phyloP scores from a whole-genome alignment of 2,888 invertebrate genomes.

The Drosophila anomalata region DNA sequence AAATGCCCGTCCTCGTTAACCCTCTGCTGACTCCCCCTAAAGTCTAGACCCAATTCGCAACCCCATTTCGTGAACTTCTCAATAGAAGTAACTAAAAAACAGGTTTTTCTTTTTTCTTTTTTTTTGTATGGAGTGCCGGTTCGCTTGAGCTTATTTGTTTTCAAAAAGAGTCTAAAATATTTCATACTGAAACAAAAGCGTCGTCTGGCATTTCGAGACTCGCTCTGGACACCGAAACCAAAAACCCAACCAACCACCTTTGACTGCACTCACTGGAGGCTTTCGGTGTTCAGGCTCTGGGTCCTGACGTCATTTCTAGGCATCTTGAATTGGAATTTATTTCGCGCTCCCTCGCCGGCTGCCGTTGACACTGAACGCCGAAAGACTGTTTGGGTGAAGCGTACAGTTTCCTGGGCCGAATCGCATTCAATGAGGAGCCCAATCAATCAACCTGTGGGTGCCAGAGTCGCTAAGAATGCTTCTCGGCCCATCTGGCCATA shows the following conservation, averaged over 20 bases:
- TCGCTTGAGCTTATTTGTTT: constrained; percentile 18
- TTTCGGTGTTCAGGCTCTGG: constrained; percentile 17
- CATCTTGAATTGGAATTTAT: constrained; percentile 10
- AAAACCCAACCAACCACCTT: constrained; percentile 40
- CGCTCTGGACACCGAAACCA: constrained; percentile 18
- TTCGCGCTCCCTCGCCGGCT: constrained; percentile 5
- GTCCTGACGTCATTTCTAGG: constrained; percentile 59
- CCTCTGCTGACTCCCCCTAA: constrained; percentile 3
- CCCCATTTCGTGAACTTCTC: constrained; percentile 18
- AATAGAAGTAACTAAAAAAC: constrained; percentile 39
- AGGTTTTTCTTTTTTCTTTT: constrained; percentile 40
- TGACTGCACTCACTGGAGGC: constrained; percentile 27
- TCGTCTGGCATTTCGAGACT: constrained; percentile 49
- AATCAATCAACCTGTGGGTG: constrained; percentile 54
- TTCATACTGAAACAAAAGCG: constrained; percentile 47
- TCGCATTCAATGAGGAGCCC: constrained; percentile 56
- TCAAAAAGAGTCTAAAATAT: constrained; percentile 53
- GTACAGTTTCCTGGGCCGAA: constrained; percentile 32
- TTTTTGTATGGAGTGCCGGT: constrained; percentile 63
- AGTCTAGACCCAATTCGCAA: constrained; percentile 4
- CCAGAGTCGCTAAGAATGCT: neutral
- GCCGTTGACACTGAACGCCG: constrained; percentile 23
- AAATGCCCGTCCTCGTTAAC: neutral
- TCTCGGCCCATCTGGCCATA: constrained; percentile 57
- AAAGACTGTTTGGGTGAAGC: constrained; percentile 18